phyloP scores from a whole-genome alignment of 2,113 vertebrate genomes.

The Loxodonta africana region DNA sequence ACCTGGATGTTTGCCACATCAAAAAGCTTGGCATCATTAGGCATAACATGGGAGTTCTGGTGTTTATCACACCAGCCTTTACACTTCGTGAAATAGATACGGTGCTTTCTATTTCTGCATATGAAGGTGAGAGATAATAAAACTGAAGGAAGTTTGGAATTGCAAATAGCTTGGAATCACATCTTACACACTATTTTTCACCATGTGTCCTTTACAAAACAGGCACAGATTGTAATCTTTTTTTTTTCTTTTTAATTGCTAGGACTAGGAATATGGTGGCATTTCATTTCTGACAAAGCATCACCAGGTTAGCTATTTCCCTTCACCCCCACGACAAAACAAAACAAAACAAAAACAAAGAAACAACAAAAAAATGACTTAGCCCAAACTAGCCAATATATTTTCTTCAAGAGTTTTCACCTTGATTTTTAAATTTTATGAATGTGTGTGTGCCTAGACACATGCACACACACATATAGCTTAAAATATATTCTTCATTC shows the following conservation, averaged over 20 bases:
- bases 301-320: constrained; percentile 40
- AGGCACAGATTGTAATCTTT: constrained; percentile 48
- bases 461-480: neutral
- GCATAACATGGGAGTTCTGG: constrained; percentile 60
- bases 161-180: constrained; percentile 71
- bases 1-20: constrained; percentile 17
- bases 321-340: neutral
- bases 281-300: constrained; percentile 71
- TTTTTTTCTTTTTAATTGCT: constrained; percentile 57
- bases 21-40: constrained; percentile 36
- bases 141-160: constrained; percentile 62
- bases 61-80: constrained; percentile 58
- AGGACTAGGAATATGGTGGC: constrained; percentile 54
- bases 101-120: constrained; percentile 48
- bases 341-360: neutral
- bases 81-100: constrained; percentile 53
- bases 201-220: constrained; percentile 67
- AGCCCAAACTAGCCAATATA: neutral
- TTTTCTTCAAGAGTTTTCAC: neutral
- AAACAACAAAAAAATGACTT: neutral
- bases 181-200: constrained; percentile 28
- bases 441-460: neutral
- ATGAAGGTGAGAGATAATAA: constrained; percentile 67
- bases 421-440: constrained; percentile 24
- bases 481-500: neutral